Evolutionary conservation across 2,797 vertebrate species (phyloP).

Genomic region (Adelosebastes latens): DNA sequence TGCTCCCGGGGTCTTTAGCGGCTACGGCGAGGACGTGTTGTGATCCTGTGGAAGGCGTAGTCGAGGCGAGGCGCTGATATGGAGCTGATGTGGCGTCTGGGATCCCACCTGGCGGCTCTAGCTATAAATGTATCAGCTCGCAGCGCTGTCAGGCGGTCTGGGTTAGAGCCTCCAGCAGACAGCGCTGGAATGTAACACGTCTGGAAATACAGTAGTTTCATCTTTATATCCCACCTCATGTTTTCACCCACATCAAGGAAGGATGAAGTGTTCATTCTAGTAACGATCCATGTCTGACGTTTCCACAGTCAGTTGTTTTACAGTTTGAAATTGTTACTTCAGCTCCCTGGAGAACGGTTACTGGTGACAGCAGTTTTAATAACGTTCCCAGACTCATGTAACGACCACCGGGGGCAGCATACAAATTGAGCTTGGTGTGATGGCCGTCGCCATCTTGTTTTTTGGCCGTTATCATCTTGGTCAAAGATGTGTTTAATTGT

Average conservation of each 20-base stretch:
- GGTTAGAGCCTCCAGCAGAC: constrained; percentile 34
- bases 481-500: too few species aligned
- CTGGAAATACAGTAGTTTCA: neutral
- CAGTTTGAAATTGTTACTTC: too few species aligned
- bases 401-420: too few species aligned
- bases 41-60: constrained; percentile 6
- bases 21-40: neutral
- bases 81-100: constrained; percentile 50
- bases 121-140: constrained; percentile 53
- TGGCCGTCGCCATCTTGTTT: too few species aligned
- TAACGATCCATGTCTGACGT: neutral
- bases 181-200: neutral
- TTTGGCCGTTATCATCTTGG: too few species aligned
- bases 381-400: neutral
- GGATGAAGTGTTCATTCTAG: neutral
- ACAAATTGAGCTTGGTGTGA: too few species aligned
- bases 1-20: constrained; percentile 1
- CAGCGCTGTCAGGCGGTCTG: constrained; percentile 37
- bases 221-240: neutral
- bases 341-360: neutral
- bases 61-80: constrained; percentile 21
- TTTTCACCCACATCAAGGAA: neutral
- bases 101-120: constrained; percentile 25
- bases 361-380: neutral
- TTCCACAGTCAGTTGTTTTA: too few species aligned